Conservation (phyloP, 1,140 invertebrate species). For the Aricia agestis region DNA sequence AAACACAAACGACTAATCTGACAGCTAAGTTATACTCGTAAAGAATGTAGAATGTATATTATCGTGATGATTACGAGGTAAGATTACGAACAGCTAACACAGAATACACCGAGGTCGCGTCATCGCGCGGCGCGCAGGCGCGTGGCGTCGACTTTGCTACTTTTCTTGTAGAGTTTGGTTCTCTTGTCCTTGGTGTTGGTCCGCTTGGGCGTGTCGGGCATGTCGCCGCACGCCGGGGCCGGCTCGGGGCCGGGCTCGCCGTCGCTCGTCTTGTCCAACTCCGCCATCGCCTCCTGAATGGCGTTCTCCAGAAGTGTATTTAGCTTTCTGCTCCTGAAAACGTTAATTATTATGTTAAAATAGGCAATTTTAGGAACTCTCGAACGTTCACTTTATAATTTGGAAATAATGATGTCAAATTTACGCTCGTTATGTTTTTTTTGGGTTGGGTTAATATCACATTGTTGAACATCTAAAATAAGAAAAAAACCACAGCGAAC, state of each 20-base stretch:
- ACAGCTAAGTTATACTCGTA: conserved; percentile 22
- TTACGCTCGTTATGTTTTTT: conserved; percentile 13
- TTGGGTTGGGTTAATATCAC: conserved; percentile 64
- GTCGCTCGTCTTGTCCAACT: conserved; percentile 81
- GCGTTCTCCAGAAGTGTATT: conserved; percentile 91
- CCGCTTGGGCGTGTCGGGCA: conserved; percentile 44
- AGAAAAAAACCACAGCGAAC: conserved; percentile 12
- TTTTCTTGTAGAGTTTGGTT: conserved; percentile 44
- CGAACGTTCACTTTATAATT: background rate
- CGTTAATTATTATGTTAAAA: background rate
- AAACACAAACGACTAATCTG: background rate
- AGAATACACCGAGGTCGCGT: conserved; percentile 20
- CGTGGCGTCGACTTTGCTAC: conserved; percentile 33
- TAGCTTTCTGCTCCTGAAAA: conserved; percentile 89
- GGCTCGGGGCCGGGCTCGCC: conserved; percentile 7
- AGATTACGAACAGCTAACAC: conserved; percentile 15
- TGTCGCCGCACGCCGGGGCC: conserved; percentile 16
- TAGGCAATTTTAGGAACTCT: background rate
- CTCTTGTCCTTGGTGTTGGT: conserved; percentile 47
- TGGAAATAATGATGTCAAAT: background rate
- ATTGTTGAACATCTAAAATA: conserved; percentile 22
- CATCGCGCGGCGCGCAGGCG: conserved; percentile 57
- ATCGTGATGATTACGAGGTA: conserved; percentile 24
- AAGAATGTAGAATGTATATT: conserved; percentile 17
- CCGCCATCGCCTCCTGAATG: conserved; percentile 93